These are phyloP conservation scores for Phallusia fumigata DNA, from an alignment of 23 tunicate genomes.

Conservation along the genomic window DNA sequence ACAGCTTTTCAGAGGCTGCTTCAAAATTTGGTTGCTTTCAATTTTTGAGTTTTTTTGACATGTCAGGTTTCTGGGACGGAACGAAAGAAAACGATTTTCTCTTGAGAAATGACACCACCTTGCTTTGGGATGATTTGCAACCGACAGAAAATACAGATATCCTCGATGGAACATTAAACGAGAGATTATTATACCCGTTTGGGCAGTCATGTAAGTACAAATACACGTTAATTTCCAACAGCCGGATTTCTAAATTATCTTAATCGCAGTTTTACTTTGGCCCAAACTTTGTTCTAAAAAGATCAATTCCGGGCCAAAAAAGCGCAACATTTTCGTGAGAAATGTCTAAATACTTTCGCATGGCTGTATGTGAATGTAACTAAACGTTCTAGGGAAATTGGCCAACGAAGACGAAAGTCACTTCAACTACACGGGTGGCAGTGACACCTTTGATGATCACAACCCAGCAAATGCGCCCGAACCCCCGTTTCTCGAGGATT, in stretches of 20 bases:
- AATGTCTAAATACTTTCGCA: no score
- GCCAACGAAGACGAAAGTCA: background rate
- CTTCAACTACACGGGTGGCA: background rate
- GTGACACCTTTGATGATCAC: constrained; percentile 25
- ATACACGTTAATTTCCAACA: background rate
- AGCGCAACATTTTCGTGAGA: no score
- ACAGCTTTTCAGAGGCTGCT: no score
- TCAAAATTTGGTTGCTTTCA: no score
- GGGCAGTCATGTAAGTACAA: constrained; percentile 8
- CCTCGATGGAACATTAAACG: background rate
- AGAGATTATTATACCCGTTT: background rate
- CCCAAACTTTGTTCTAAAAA: no score
- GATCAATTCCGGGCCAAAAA: no score
- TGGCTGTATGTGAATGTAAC: no score
- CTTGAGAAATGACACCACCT: background rate
- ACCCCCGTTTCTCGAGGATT: constrained; percentile 57
- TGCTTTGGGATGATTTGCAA: background rate
- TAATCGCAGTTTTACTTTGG: background rate
- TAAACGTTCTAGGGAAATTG: background rate
- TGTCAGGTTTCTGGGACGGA: constrained; percentile 9
- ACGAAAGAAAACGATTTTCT: background rate
- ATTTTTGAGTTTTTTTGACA: background rate
- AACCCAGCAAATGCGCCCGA: constrained; percentile 41
- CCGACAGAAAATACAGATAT: constrained; percentile 11
- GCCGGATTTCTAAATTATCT: background rate